Base-by-base conservation (phyloP, 2,797 vertebrate species). In the Schizopygopsis pylzovi region DNA sequence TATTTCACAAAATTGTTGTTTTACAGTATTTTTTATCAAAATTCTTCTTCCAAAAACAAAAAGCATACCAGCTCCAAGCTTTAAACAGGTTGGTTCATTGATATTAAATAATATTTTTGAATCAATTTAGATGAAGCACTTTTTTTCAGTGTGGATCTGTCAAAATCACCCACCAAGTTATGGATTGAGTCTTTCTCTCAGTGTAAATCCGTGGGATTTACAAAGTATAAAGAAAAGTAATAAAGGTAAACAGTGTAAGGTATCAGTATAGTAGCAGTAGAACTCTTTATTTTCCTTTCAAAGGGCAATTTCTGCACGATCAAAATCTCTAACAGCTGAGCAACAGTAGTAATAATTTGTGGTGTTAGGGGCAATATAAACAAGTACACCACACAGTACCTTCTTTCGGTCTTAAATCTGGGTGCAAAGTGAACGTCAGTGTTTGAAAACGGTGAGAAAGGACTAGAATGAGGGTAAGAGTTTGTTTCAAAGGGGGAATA, bases 401-500 rank as follows among this genome's bases (percentile, higher is more conserved):
- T 28, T 13, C 39, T 43, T 16, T 20, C 0, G 6, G 12, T 41
- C 76, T 78, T 78, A 37, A 41, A 10, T 59, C 7, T 78, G 22
- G 25, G 56, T 13, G 12, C 56, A 49, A 59, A 45, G 25, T 56
- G 33, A 71, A 11, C 2, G 0, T 75, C 41, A 10, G 56, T 65
- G 81, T 49, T 61, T 25, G 54, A 4, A 49, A 18, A 72, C 1
- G 7, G 20, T 10, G 52, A 83, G 63, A 65, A 11, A 75, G 20
- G 22, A 28, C 45, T 18, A 52, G 12, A 65, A 70, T 47, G n/a
- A 79, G 43, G 25, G n/a, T 59, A 43, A 72, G 52, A 12, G 72
- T 61, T 7, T 12, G 37, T 68, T 77, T 77, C 16, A 33, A 52
- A 70, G 56, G 20, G 52, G 75, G 79, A 65, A 56, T 82, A 59